Percentiles rank a stretch among this genome's conserved stretches.
phyloP scores from a whole-genome alignment of 1,140 invertebrate species.

The Drosophila rufa region DNA sequence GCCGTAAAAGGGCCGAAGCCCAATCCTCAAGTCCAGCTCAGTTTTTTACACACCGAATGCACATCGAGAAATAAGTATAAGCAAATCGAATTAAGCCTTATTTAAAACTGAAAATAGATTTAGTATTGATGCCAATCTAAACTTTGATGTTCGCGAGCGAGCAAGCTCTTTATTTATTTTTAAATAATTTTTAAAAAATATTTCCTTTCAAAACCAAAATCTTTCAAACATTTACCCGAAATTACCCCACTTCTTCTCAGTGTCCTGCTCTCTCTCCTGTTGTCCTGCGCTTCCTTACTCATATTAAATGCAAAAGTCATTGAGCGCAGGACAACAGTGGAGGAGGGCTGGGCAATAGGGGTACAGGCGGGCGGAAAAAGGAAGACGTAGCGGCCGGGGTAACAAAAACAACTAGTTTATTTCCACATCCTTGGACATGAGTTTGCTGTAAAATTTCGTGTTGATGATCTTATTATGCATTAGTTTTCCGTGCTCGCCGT shows the following conservation, averaged over 20 bases:
- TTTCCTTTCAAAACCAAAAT: background rate
- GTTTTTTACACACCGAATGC: slow-evolving; percentile 31
- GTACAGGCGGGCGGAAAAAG: background rate
- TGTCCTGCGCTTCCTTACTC: slow-evolving; percentile 61
- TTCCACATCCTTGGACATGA: slow-evolving; percentile 82
- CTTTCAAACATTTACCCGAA: background rate
- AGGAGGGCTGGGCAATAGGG: slow-evolving; percentile 1
- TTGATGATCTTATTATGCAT: slow-evolving; percentile 85
- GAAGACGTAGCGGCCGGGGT: slow-evolving; percentile 29
- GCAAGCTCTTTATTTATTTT: too few relatives aligned
- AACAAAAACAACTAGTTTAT: slow-evolving; percentile 80
- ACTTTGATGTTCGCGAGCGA: too few relatives aligned
- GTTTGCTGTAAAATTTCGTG: slow-evolving; percentile 84
- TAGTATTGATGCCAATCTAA: background rate
- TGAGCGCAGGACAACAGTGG: slow-evolving; percentile 72
- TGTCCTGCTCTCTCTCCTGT: slow-evolving; percentile 34
- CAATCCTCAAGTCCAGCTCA: slow-evolving; percentile 51
- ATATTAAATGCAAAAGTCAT: slow-evolving; percentile 84
- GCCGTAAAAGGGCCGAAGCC: slow-evolving; percentile 49
- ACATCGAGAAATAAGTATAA: background rate
- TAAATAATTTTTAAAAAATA: too few relatives aligned
- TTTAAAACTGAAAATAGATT: too few relatives aligned
- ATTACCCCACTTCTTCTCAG: background rate
- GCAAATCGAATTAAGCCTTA: too few relatives aligned
- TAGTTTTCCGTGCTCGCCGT: slow-evolving; percentile 67